Conservation (phyloP, 2,113 vertebrate genomes). For the Orthonyx spaldingii region DNA sequence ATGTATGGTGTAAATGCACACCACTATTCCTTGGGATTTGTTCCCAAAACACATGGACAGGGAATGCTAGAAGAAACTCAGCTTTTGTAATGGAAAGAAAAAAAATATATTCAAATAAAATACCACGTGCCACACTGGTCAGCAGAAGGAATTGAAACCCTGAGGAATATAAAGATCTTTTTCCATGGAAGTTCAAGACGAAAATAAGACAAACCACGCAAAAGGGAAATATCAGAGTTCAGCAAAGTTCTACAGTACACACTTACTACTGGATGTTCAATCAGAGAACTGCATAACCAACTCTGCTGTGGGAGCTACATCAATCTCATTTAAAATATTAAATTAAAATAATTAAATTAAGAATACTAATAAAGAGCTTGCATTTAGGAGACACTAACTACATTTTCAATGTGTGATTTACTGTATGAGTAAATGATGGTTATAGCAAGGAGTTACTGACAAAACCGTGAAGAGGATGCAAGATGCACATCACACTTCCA, state of each 20-base stretch:
- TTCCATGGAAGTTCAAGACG: background rate
- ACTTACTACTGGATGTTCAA: background rate
- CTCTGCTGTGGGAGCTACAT: background rate
- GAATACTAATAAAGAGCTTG: background rate
- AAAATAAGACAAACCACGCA: background rate
- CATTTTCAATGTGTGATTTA: background rate
- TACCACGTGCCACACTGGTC: background rate
- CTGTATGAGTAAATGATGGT: background rate
- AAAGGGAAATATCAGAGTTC: background rate
- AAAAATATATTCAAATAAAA: background rate
- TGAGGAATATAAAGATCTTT: background rate
- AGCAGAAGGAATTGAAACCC: background rate
- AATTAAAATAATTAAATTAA: background rate
- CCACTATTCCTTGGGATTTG: background rate
- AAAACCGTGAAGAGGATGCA: background rate
- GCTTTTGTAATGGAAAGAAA: background rate
- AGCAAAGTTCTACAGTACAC: background rate
- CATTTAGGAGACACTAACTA: background rate
- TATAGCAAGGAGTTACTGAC: background rate
- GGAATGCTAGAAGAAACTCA: background rate
- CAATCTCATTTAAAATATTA: background rate
- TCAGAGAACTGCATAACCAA: background rate
- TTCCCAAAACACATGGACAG: background rate
- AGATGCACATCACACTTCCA: background rate
- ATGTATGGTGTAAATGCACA: background rate